phyloP scores from a whole-genome alignment of 2,888 invertebrate species.

The Polydrusus tereticollis region DNA sequence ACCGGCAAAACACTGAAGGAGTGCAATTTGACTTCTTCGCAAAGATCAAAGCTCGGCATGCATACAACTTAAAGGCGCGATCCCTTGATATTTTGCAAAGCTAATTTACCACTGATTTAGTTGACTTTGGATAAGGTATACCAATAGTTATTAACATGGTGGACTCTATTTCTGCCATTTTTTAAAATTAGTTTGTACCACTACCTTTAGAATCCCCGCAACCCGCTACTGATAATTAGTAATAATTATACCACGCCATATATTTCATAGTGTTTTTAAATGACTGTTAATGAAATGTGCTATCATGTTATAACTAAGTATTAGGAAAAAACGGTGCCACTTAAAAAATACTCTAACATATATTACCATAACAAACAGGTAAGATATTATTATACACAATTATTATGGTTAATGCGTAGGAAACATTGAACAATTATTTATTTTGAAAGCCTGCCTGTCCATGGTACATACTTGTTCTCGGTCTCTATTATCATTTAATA shows the following conservation, averaged over 20 bases:
- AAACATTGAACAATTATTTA: conserved; percentile 40
- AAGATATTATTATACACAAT: conserved; percentile 37
- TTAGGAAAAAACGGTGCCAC: conserved; percentile 27
- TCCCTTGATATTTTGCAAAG: too few species aligned
- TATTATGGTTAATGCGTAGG: conserved; percentile 39
- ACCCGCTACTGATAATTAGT: too few species aligned
- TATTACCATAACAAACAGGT: conserved; percentile 40
- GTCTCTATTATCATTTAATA: conserved; percentile 38
- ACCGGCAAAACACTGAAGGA: too few species aligned
- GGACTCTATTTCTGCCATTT: too few species aligned
- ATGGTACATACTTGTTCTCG: conserved; percentile 24
- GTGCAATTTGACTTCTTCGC: too few species aligned
- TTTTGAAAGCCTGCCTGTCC: conserved; percentile 28
- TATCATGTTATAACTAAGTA: conserved; percentile 5
- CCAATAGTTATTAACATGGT: too few species aligned
- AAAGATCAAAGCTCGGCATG: too few species aligned
- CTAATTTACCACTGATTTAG: too few species aligned
- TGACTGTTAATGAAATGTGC: conserved; percentile 18
- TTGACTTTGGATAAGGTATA: too few species aligned
- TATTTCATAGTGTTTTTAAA: conserved; percentile 3
- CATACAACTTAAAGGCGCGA: too few species aligned
- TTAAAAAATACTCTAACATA: conserved; percentile 36
- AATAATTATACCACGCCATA: not conserved
- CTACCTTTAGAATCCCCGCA: too few species aligned
- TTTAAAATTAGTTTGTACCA: too few species aligned